phyloP scores from a whole-genome alignment of 1,140 invertebrate species.

The Callitettix versicolor region DNA sequence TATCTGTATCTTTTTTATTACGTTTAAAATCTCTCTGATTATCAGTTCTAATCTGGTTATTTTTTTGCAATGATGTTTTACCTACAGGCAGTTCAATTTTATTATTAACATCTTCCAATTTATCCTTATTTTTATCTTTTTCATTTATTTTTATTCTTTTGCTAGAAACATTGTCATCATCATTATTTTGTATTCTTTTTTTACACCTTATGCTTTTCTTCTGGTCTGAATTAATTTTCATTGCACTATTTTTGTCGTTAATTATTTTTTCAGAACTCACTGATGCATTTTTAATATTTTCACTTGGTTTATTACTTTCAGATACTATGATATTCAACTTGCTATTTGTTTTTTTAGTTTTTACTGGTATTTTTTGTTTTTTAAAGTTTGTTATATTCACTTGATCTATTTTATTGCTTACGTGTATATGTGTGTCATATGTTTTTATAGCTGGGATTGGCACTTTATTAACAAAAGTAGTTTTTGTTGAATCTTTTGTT shows the following conservation, averaged over 20 bases:
- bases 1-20: neutral
- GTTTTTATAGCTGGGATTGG: slow-evolving; percentile 52
- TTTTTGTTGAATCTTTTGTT: slow-evolving; percentile 38
- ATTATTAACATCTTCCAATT: neutral
- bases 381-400: too few relatives aligned
- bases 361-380: too few relatives aligned
- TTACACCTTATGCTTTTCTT: slow-evolving; percentile 1
- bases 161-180: neutral
- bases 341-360: neutral
- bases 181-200: slow-evolving; percentile 25
- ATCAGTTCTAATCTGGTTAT: neutral
- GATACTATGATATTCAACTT: slow-evolving; percentile 29
- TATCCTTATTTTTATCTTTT: neutral
- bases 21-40: neutral
- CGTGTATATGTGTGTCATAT: too few relatives aligned
- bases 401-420: too few relatives aligned
- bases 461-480: slow-evolving; percentile 58
- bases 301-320: neutral
- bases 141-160: neutral
- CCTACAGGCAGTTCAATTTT: too few relatives aligned
- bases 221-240: neutral
- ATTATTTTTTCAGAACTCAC: slow-evolving; percentile 29
- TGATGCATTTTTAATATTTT: slow-evolving; percentile 17
- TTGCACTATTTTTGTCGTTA: neutral
- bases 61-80: too few relatives aligned